Evolutionary conservation across 2,888 invertebrate genomes (phyloP).

Genomic region (Calliphora vomitoria): DNA sequence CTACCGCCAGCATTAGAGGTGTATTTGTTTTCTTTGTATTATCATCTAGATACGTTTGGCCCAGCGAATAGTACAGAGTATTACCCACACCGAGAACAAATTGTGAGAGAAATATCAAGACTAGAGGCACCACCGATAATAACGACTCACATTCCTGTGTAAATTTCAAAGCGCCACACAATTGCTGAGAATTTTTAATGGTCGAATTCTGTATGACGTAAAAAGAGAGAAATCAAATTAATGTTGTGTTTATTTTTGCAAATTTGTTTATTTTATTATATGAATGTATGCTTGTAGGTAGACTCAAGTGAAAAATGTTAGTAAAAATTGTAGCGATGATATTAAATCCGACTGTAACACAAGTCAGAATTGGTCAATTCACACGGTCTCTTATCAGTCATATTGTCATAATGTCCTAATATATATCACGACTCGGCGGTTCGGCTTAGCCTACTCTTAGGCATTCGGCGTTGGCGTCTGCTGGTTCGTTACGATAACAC

Average conservation of each 20-base stretch:
- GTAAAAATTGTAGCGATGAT: background rate
- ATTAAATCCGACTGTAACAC: no score
- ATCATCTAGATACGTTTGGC: conserved; percentile 89
- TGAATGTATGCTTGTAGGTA: background rate
- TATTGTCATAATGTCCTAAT: no score
- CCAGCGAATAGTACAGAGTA: conserved; percentile 88
- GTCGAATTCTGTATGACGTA: conserved; percentile 76
- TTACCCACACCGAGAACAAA: conserved; percentile 89
- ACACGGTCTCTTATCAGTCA: no score
- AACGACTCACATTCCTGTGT: conserved; percentile 84
- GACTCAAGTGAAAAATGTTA: background rate
- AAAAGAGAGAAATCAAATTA: background rate
- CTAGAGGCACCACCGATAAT: conserved; percentile 86
- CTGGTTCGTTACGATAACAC: no score
- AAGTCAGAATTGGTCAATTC: no score
- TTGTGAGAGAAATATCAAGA: conserved; percentile 88
- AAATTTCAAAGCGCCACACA: conserved; percentile 78
- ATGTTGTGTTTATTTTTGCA: background rate
- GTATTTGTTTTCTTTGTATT: conserved; percentile 88
- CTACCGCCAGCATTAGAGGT: conserved; percentile 86
- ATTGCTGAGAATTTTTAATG: conserved; percentile 77
- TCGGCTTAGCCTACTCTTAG: no score
- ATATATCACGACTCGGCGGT: no score
- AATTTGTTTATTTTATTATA: background rate
- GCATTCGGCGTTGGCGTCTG: no score